phyloP scores from a whole-genome alignment of 2,888 invertebrate species.

The Argyresthia albistria region DNA sequence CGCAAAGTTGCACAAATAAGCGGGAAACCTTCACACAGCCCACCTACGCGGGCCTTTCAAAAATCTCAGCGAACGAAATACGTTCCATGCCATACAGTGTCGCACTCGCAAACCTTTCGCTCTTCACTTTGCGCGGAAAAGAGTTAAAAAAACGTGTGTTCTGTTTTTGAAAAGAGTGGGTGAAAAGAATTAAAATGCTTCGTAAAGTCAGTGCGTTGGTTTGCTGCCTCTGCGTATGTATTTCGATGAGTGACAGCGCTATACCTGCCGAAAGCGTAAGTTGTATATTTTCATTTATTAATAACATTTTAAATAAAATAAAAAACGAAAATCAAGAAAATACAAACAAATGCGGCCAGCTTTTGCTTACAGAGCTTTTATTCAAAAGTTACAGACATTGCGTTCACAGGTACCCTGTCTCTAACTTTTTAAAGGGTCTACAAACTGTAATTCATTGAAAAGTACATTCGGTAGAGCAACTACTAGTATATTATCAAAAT shows the following conservation, averaged over 20 bases:
- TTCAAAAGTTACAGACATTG: too few species aligned
- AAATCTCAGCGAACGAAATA: slow-evolving; percentile 48
- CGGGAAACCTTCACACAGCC: slow-evolving; percentile 40
- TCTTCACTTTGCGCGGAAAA: background rate
- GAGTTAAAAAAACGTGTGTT: background rate
- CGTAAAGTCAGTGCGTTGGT: slow-evolving; percentile 54
- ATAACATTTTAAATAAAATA: too few species aligned
- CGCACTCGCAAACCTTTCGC: slow-evolving; percentile 56
- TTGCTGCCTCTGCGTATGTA: slow-evolving; percentile 56
- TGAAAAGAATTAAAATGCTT: slow-evolving; percentile 38
- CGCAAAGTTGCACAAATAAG: slow-evolving; percentile 37
- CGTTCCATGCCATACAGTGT: slow-evolving; percentile 41
- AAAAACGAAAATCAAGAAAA: too few species aligned
- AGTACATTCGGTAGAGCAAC: too few species aligned
- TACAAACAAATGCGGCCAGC: too few species aligned
- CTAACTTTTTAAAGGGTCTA: too few species aligned
- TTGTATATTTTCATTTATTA: too few species aligned
- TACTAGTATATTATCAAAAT: too few species aligned
- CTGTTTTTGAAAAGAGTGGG: slow-evolving; percentile 13
- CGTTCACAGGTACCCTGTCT: too few species aligned
- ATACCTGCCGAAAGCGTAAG: slow-evolving; percentile 59
- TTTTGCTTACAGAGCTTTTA: too few species aligned
- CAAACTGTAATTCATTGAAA: too few species aligned
- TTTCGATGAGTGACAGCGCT: slow-evolving; percentile 55
- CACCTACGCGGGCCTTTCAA: slow-evolving; percentile 72